Percentiles rank a stretch among this genome's conserved stretches.
Evolutionary conservation across 2,888 invertebrate genomes (phyloP).

Genomic region (Stramonita haemastoma): DNA sequence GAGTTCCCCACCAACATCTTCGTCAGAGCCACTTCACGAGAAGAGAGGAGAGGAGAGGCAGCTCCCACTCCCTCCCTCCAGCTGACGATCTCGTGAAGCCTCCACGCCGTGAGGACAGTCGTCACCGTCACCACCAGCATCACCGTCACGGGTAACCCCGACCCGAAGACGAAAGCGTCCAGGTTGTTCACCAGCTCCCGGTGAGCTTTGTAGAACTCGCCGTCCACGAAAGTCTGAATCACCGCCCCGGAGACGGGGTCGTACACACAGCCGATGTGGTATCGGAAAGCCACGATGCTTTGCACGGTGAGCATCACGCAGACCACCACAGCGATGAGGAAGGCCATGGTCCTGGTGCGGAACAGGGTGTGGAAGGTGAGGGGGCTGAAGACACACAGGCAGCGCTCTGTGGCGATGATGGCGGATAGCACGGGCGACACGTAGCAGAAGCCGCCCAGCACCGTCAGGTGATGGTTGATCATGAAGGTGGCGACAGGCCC

Average conservation of each 20-base stretch:
- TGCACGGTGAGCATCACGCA: neutral
- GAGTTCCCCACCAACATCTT: slow-evolving; percentile 14
- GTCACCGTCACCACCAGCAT: neutral
- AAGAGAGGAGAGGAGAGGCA: neutral
- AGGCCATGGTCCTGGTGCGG: neutral
- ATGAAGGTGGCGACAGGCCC: neutral
- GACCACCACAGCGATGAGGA: neutral
- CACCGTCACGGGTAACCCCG: neutral
- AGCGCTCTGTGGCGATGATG: slow-evolving; percentile 3
- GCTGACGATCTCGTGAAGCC: neutral
- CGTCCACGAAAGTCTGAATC: neutral
- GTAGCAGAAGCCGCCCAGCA: neutral
- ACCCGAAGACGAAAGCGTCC: neutral
- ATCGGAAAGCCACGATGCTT: neutral
- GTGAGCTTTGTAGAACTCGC: slow-evolving; percentile 12
- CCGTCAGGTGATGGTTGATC: neutral
- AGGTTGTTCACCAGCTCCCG: neutral
- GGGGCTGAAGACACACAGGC: neutral
- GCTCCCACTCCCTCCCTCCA: neutral
- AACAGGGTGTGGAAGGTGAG: neutral
- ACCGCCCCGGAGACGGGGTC: neutral
- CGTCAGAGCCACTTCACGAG: neutral
- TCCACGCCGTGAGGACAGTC: neutral
- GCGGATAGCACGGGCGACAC: neutral
- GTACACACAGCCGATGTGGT: neutral